phyloP scores from a whole-genome alignment of 2,113 vertebrate genomes.

The Aspiorhynchus laticeps region DNA sequence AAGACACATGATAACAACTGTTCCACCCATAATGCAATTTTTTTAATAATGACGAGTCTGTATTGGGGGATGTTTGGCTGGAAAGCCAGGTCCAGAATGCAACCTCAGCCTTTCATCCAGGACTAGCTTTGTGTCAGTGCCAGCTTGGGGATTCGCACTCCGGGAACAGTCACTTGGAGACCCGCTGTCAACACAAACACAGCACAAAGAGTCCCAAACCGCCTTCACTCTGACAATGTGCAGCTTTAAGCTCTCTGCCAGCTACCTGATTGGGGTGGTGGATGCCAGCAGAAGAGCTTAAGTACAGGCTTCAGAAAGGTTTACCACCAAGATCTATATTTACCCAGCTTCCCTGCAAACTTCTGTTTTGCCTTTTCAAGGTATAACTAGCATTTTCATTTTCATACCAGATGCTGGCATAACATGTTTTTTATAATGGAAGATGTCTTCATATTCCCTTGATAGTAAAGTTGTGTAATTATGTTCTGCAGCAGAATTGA shows the following conservation, averaged over 20 bases:
- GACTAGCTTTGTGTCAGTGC: conserved; percentile 45
- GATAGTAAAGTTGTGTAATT: not conserved
- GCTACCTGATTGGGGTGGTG: conserved; percentile 39
- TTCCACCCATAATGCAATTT: not conserved
- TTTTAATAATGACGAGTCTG: not conserved
- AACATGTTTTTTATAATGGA: not conserved
- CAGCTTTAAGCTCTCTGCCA: conserved; percentile 53
- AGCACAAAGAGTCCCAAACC: conserved; percentile 51
- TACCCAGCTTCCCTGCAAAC: conserved; percentile 31
- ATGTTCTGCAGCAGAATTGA: not conserved
- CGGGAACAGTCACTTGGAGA: conserved; percentile 38
- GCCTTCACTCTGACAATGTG: conserved; percentile 50
- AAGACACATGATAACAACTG: not conserved
- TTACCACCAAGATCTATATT: conserved; percentile 45
- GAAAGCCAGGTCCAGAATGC: conserved; percentile 23
- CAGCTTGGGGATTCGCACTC: conserved; percentile 47
- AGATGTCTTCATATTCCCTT: not conserved
- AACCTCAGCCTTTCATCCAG: conserved; percentile 43
- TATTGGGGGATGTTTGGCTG: conserved; percentile 9
- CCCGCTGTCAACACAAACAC: conserved; percentile 53
- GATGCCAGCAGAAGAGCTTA: conserved; percentile 49
- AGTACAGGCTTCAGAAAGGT: conserved; percentile 41
- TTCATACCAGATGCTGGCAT: not conserved
- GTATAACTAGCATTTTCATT: not conserved
- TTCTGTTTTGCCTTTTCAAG: not conserved